Evolutionary conservation across 2,888 invertebrate genomes (phyloP), one percentile per base, ranked within the genome.

Genomic region (Lysandra bellargus): DNA sequence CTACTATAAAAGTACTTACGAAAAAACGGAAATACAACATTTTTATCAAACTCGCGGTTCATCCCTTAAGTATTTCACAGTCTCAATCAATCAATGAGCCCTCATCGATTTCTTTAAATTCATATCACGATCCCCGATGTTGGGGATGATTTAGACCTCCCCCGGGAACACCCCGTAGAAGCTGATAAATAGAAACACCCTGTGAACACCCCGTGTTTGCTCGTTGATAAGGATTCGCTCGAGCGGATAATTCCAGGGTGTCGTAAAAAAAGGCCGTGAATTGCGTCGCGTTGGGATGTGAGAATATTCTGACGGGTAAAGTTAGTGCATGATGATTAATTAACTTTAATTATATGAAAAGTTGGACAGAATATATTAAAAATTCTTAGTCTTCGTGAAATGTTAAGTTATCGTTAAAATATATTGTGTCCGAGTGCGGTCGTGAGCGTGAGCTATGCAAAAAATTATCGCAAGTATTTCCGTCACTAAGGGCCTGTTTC

Each of bases 71-170:
- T 74, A 74, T 23, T 73, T 73, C 17, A 44, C n/a, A 76, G 53
- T 76, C 49, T 53, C 57, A 76, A 76, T 76, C 76, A 53, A 76
- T 76, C 76, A 76, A 76, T 33, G 57, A 6, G 17, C 49, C 17
- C 30, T 57, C 12, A 57, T 57, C 53, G 76, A 57, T 53, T 76
- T 57, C 14, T 53, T 14, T 17, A 53, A 57, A 76, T 76, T 76
- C 76, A 30, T 57, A 76, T 76, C 76, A 76, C 76, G 76, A 44
- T 17, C 17, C 49, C 76, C 17, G 76, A 53, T 53, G 79, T 57
- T 23, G 90, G 89, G 74, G 79, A 81, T 83, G 85, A 84, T 84
- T 82, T 83, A 84, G 78, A 64, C 79, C 79, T 80, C 85, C 83
- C 82, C 60, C 23, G 82, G 81, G 84, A 69, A 33, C 69, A 69